phyloP scores from a whole-genome alignment of 1,140 invertebrate species.

The Conus ventricosus region DNA sequence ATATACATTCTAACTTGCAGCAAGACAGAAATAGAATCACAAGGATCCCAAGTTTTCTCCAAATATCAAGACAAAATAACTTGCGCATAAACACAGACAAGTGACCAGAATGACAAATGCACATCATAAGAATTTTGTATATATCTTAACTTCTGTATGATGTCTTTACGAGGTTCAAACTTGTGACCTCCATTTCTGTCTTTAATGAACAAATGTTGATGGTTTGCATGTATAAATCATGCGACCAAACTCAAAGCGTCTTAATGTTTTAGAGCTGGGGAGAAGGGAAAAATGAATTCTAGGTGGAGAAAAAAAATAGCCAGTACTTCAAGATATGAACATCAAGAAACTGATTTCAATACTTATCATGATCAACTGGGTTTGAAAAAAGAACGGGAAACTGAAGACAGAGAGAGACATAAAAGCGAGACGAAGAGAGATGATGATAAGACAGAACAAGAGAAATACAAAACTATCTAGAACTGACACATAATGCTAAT shows the following conservation, averaged over 20 bases:
- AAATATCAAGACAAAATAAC: neutral
- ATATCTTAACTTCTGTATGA: neutral
- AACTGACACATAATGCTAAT: neutral
- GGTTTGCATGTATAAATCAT: neutral
- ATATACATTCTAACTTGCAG: slow-evolving; percentile 8
- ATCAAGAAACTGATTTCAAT: neutral
- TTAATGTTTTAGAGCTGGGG: neutral
- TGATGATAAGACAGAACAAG: neutral
- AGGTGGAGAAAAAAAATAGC: neutral
- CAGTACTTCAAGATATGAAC: neutral
- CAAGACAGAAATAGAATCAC: neutral
- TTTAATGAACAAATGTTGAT: neutral
- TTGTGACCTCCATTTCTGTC: neutral
- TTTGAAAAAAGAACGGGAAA: neutral
- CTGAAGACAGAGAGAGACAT: neutral
- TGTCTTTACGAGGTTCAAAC: neutral
- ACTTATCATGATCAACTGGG: neutral
- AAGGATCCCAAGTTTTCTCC: neutral
- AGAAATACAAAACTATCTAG: neutral
- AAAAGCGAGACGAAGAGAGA: neutral
- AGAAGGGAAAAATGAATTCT: too few relatives aligned
- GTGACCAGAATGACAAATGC: neutral
- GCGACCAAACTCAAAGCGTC: neutral
- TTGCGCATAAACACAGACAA: neutral
- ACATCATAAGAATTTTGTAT: neutral